These are phyloP conservation scores for Thera britannica DNA, from an alignment of 2,888 invertebrate genomes.

Conservation along the genomic window DNA sequence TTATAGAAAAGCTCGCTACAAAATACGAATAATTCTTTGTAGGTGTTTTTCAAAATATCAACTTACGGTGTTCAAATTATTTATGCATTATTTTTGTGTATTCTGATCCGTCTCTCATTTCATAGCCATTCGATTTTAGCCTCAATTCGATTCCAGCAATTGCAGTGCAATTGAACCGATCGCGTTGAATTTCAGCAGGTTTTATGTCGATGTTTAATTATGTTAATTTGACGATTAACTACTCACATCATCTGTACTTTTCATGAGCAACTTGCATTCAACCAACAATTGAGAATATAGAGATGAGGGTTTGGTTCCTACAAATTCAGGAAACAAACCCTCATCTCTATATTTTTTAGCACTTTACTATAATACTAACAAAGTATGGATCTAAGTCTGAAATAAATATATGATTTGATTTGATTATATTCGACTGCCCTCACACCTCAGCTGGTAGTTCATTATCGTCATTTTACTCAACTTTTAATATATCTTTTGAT, in stretches of 20 bases:
- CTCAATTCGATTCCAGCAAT: slow-evolving; percentile 23
- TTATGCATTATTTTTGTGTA: slow-evolving; percentile 7
- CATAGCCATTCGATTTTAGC: slow-evolving; percentile 3
- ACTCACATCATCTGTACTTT: not conserved
- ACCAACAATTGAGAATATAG: not conserved
- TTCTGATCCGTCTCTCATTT: slow-evolving; percentile 8
- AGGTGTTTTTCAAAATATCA: no score
- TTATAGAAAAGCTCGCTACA: no score
- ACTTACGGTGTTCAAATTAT: no score
- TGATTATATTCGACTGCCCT: no score
- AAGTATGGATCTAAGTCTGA: no score
- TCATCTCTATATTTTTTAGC: not conserved
- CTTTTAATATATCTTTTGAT: no score
- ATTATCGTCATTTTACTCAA: no score
- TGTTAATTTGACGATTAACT: slow-evolving; percentile 4
- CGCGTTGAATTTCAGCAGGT: slow-evolving; percentile 20
- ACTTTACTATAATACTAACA: no score
- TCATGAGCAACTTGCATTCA: no score
- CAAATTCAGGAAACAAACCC: not conserved
- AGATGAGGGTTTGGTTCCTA: not conserved
- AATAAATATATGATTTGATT: no score
- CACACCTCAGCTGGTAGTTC: no score
- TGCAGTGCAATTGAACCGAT: slow-evolving; percentile 16
- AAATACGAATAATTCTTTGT: no score
- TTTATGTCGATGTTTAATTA: slow-evolving; percentile 12